Conservation (phyloP, 1,140 invertebrate species). For the Xylocopa sonorina region DNA sequence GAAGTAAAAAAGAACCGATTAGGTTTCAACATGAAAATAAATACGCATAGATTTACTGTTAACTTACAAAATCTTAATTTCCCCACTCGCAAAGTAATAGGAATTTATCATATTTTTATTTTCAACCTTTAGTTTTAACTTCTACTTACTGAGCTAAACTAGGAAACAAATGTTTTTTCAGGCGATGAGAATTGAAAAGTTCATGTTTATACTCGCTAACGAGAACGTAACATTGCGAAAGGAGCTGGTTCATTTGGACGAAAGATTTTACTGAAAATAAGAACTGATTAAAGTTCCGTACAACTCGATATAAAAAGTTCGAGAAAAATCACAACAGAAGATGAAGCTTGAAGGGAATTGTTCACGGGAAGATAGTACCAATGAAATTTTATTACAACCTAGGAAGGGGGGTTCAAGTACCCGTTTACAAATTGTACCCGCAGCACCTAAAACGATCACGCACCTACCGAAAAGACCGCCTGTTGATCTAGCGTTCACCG, state of each 20-base stretch:
- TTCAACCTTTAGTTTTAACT: not conserved
- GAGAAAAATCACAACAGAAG: conserved; percentile 24
- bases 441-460: conserved; percentile 89
- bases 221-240: not conserved
- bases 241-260: conserved; percentile 7
- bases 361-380: conserved; percentile 74
- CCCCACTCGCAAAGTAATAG: too few relatives aligned
- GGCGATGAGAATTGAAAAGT: conserved; percentile 55
- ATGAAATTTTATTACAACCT: conserved; percentile 78
- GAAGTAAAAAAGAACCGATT: not conserved
- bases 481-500: conserved; percentile 93
- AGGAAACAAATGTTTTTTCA: conserved; percentile 51
- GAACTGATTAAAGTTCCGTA: not conserved
- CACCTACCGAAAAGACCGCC: conserved; percentile 92
- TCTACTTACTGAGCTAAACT: not conserved
- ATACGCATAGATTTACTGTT: not conserved
- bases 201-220: conserved; percentile 2
- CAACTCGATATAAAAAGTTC: not conserved
- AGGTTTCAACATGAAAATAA: not conserved
- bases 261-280: not conserved
- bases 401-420: conserved; percentile 83
- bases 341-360: conserved; percentile 80
- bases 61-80: not conserved
- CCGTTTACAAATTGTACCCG: conserved; percentile 85
- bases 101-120: not conserved